phyloP scores from a whole-genome alignment of 1,140 invertebrate genomes.

The Dreissena rostriformis region DNA sequence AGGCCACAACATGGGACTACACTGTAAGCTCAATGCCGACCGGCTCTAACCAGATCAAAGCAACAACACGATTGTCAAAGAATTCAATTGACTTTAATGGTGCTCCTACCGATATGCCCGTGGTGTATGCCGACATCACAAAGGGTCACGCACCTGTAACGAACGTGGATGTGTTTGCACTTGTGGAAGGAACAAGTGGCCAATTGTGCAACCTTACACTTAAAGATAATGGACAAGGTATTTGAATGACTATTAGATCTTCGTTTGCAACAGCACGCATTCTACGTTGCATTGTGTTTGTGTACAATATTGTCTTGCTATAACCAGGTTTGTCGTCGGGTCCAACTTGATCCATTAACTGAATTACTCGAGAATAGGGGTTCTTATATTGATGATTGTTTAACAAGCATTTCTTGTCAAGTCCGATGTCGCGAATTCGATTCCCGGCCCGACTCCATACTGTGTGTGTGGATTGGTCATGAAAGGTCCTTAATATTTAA shows the following conservation, averaged over 20 bases:
- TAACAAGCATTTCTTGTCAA: too few relatives aligned
- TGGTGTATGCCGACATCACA: slow-evolving; percentile 20
- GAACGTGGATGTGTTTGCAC: neutral
- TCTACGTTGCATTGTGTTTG: too few relatives aligned
- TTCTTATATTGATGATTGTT: too few relatives aligned
- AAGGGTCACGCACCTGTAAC: slow-evolving; percentile 24
- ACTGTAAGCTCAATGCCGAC: slow-evolving; percentile 8
- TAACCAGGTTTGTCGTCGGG: too few relatives aligned
- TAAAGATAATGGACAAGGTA: slow-evolving; percentile 91
- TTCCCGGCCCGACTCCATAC: too few relatives aligned
- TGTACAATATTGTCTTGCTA: too few relatives aligned
- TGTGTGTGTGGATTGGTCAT: too few relatives aligned
- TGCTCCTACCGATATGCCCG: neutral
- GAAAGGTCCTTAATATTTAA: too few relatives aligned
- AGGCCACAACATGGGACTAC: neutral
- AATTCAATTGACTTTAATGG: neutral
- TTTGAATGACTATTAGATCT: neutral
- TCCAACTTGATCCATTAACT: too few relatives aligned
- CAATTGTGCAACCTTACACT: slow-evolving; percentile 69
- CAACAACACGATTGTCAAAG: neutral
- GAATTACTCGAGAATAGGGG: too few relatives aligned
- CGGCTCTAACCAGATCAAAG: neutral
- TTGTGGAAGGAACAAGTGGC: neutral
- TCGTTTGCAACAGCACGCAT: too few relatives aligned
- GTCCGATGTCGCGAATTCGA: too few relatives aligned